phyloP scores from a whole-genome alignment of 2,113 vertebrate species.

The Tichodroma muraria region DNA sequence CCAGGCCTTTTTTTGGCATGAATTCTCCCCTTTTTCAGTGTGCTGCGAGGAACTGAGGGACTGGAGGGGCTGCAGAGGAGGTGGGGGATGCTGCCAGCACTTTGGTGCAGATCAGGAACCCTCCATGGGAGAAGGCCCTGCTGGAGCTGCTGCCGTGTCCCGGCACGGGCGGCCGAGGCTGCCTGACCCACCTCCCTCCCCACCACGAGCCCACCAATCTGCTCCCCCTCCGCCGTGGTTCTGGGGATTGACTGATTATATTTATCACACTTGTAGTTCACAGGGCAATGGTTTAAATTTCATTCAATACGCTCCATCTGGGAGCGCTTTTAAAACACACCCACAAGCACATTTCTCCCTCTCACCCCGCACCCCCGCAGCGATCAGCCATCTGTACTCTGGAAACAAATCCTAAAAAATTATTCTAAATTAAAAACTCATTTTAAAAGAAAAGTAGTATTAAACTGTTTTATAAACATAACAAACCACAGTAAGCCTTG shows the following conservation, averaged over 20 bases:
- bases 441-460: conserved; percentile 75
- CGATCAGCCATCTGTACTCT: conserved; percentile 63
- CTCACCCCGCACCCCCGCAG: conserved; percentile 54
- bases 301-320: conserved; percentile 70
- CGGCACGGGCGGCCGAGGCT: accelerated
- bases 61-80: not conserved
- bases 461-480: conserved; percentile 73
- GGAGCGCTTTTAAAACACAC: conserved; percentile 60
- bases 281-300: conserved; percentile 72
- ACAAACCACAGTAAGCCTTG: conserved; percentile 69
- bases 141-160: not conserved
- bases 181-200: not conserved
- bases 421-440: conserved; percentile 76
- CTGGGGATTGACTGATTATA: conserved; percentile 52
- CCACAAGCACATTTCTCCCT: conserved; percentile 62
- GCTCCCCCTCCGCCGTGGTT: not conserved
- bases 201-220: not conserved
- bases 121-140: not conserved
- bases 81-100: not conserved
- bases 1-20: not conserved
- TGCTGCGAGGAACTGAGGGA: not conserved
- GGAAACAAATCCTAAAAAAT: conserved; percentile 66
- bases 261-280: conserved; percentile 56
- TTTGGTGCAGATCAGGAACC: not conserved
- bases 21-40: not conserved